Conservation (phyloP, 1,140 invertebrate genomes). For the Varroa destructor region DNA sequence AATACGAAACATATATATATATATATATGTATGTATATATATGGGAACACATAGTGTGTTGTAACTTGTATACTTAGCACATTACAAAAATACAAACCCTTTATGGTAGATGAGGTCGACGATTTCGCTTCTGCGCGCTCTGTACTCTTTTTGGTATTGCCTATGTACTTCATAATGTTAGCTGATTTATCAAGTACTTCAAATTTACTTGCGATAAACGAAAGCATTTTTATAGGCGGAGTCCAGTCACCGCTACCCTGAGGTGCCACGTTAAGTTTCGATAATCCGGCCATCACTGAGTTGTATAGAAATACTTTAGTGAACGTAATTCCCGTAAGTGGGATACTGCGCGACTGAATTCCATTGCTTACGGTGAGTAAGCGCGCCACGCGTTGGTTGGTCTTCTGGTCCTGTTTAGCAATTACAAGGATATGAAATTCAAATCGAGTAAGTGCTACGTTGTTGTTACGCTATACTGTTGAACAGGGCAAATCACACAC, state of each 20-base stretch:
- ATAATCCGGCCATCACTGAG: not conserved
- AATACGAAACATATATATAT: not conserved
- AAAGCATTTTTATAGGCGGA: not conserved
- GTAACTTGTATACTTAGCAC: no score
- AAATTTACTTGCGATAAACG: conserved; percentile 10
- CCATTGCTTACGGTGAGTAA: conserved; percentile 16
- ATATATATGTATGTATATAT: not conserved
- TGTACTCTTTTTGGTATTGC: no score
- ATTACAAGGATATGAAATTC: conserved; percentile 37
- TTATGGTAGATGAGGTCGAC: no score
- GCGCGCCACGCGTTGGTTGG: conserved; percentile 10
- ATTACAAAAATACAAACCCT: no score
- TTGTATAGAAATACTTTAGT: not conserved
- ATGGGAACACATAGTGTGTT: not conserved
- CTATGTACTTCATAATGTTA: conserved; percentile 3
- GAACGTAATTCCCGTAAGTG: not conserved
- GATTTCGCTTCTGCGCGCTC: no score
- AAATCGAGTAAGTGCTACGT: not conserved
- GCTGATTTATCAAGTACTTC: not conserved
- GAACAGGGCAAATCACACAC: no score
- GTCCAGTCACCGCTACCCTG: not conserved
- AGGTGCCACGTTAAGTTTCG: conserved; percentile 2
- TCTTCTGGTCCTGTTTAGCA: not conserved
- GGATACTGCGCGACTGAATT: not conserved
- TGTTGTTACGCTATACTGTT: no score